Conservation (phyloP, 2,888 invertebrate genomes). For the Oxystoma pomonae region DNA sequence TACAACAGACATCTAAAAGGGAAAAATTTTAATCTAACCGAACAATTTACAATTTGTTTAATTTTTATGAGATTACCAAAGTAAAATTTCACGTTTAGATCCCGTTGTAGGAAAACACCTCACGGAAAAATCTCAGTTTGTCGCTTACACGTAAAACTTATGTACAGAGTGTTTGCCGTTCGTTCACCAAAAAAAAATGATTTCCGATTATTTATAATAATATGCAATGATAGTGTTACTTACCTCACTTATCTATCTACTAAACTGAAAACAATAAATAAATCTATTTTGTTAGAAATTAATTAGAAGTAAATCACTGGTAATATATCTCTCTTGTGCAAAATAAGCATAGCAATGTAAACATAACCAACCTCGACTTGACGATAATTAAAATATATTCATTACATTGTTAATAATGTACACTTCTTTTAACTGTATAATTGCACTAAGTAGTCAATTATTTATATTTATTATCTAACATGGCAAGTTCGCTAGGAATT, state of each 20-base stretch:
- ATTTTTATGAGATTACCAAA: not conserved
- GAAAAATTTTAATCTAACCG: not conserved
- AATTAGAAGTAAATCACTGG: not conserved
- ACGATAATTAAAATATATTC: conserved; percentile 16
- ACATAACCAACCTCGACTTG: too few species aligned
- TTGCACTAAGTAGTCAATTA: conserved; percentile 12
- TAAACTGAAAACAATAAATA: not conserved
- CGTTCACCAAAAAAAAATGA: conserved; percentile 22
- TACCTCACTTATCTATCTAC: not conserved
- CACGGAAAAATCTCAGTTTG: conserved; percentile 17
- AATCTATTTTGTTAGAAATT: not conserved
- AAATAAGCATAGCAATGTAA: too few species aligned
- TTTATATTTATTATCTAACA: conserved; percentile 26
- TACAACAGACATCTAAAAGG: conserved; percentile 9
- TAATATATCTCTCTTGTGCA: not conserved
- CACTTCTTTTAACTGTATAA: conserved; percentile 11
- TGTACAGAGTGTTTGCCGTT: conserved; percentile 34
- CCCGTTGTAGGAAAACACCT: conserved; percentile 22
- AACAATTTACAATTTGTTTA: not conserved
- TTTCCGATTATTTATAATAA: too few species aligned
- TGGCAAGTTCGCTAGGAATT: conserved; percentile 21
- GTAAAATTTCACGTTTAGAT: not conserved
- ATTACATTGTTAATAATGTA: conserved; percentile 11
- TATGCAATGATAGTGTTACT: too few species aligned
- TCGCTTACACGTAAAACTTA: conserved; percentile 29